Evolutionary conservation across 1,140 invertebrate species (phyloP).

Genomic region (Dendroctonus ponderosae): DNA sequence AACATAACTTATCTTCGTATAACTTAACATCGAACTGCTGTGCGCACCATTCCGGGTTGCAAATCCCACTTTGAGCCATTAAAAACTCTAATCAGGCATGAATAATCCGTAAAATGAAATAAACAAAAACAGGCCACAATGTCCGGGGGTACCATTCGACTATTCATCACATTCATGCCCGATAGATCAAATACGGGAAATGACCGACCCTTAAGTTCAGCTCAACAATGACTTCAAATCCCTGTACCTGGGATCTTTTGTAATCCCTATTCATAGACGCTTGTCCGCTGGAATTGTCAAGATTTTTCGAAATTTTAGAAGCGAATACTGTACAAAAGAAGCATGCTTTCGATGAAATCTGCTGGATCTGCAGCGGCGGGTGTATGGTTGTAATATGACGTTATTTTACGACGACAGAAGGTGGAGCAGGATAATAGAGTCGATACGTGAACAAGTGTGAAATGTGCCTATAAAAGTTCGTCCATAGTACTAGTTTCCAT

Average conservation of each 20-base stretch:
- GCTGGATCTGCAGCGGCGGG: constrained; percentile 10
- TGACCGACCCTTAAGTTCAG: constrained; percentile 8
- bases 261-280: constrained; percentile 3
- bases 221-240: constrained; percentile 5
- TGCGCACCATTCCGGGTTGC: too few species aligned
- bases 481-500: too few species aligned
- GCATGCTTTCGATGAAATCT: constrained; percentile 21
- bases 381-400: constrained; percentile 15
- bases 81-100: too few species aligned
- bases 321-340: background rate
- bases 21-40: too few species aligned
- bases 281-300: constrained; percentile 12
- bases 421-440: too few species aligned
- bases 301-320: background rate
- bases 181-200: constrained; percentile 14
- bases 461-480: too few species aligned
- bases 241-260: constrained; percentile 1
- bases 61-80: too few species aligned
- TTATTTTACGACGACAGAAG: background rate
- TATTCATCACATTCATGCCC: background rate
- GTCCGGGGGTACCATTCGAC: constrained; percentile 3
- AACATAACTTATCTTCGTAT: too few species aligned
- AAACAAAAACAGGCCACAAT: constrained; percentile 10
- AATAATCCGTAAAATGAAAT: constrained; percentile 1
- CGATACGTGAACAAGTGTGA: too few species aligned